phyloP scores from a whole-genome alignment of 2,888 invertebrate species.

The Aquatica leii region DNA sequence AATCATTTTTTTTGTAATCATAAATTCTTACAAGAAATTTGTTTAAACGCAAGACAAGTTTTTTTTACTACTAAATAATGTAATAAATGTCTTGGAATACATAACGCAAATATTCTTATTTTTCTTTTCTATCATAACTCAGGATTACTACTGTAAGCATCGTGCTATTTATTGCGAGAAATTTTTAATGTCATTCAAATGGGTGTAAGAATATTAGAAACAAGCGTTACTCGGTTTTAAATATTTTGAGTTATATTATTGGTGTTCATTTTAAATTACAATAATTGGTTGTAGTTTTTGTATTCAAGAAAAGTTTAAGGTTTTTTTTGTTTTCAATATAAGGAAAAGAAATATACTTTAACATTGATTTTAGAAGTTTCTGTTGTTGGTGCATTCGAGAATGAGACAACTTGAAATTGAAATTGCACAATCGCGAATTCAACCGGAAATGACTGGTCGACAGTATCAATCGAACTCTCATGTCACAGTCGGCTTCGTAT shows the following conservation, averaged over 20 bases:
- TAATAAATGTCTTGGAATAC: conserved; percentile 38
- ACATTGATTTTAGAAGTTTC: neutral
- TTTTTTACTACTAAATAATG: conserved; percentile 36
- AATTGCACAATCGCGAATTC: conserved; percentile 48
- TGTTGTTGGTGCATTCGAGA: conserved; percentile 6
- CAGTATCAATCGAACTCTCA: conserved; percentile 57
- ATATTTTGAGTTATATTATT: too few species aligned
- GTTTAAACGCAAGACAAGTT: too few species aligned
- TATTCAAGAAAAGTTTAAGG: neutral
- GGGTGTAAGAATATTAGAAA: conserved; percentile 34
- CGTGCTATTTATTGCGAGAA: conserved; percentile 55
- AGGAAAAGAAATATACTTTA: neutral
- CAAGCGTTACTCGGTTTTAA: too few species aligned
- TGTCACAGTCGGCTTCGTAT: conserved; percentile 51
- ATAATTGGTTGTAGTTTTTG: too few species aligned
- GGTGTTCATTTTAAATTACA: too few species aligned
- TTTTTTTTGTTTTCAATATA: too few species aligned
- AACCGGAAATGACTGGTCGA: conserved; percentile 57
- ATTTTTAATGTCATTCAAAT: conserved; percentile 58
- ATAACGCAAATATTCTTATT: conserved; percentile 48
- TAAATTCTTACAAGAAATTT: too few species aligned
- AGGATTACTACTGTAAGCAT: conserved; percentile 53
- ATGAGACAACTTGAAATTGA: conserved; percentile 52
- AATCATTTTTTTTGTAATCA: too few species aligned
- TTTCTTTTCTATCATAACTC: conserved; percentile 53